Evolutionary conservation across 1,140 invertebrate species (phyloP).

Genomic region (Scaptomyza montana): DNA sequence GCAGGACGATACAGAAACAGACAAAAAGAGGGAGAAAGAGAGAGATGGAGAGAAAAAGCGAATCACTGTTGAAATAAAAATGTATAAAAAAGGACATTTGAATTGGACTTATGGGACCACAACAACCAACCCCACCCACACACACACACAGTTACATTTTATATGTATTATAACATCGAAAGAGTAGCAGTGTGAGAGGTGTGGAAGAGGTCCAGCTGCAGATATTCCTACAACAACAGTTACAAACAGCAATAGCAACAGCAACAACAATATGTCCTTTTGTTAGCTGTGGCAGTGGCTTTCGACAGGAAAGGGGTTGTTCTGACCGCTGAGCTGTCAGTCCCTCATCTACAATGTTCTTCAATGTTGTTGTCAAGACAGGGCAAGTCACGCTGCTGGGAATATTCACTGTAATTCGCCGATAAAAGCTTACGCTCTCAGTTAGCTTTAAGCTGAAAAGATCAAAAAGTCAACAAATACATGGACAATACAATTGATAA

Average conservation of each 20-base stretch:
- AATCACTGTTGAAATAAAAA: constrained; percentile 83
- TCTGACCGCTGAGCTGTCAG: constrained; percentile 58
- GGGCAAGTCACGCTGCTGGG: neutral
- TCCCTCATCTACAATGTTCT: constrained; percentile 40
- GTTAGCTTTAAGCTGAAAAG: constrained; percentile 19
- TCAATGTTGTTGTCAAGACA: constrained; percentile 25
- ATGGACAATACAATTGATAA: neutral
- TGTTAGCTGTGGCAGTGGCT: constrained; percentile 52
- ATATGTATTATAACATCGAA: constrained; percentile 68
- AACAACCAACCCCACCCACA: constrained; percentile 44
- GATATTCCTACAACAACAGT: constrained; percentile 42
- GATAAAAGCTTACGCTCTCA: constrained; percentile 32
- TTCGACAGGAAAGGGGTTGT: constrained; percentile 24
- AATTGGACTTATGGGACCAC: constrained; percentile 82
- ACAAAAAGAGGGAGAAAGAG: neutral
- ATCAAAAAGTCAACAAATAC: constrained; percentile 20
- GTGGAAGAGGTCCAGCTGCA: constrained; percentile 19
- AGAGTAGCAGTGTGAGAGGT: neutral
- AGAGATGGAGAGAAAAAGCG: constrained; percentile 31
- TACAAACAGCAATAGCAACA: constrained; percentile 14
- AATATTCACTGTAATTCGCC: constrained; percentile 26
- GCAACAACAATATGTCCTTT: constrained; percentile 46
- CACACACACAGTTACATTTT: constrained; percentile 67
- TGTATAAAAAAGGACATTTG: constrained; percentile 83
- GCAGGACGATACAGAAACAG: constrained; percentile 30